These are phyloP conservation scores for Phytoseiulus persimilis DNA, from an alignment of 2,888 invertebrate genomes.

Conservation along the genomic window DNA sequence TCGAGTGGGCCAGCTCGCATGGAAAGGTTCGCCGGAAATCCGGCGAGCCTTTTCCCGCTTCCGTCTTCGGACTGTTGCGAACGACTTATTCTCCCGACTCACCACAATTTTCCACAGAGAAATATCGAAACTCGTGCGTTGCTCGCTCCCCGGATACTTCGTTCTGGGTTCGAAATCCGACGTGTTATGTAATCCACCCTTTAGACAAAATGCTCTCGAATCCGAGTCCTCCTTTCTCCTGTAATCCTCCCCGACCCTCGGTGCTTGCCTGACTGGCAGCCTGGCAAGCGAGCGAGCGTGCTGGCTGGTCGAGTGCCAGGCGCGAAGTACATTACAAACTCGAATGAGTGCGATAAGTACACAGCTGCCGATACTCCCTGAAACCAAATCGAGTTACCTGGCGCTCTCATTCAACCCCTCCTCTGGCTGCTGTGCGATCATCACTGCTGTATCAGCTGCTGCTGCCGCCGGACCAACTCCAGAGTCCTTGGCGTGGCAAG, in stretches of 20 bases:
- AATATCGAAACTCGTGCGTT: neutral
- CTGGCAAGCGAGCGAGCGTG: neutral
- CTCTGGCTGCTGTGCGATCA: neutral
- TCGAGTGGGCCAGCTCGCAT: neutral
- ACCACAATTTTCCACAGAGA: neutral
- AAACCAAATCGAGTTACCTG: neutral
- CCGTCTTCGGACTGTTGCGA: neutral
- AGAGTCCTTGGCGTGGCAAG: neutral
- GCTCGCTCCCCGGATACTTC: neutral
- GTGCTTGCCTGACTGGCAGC: neutral
- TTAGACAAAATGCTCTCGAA: neutral
- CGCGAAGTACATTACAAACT: neutral
- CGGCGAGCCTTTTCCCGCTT: neutral
- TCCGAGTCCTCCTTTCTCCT: neutral
- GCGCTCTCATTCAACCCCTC: neutral
- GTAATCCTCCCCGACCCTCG: neutral
- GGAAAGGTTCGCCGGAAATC: neutral
- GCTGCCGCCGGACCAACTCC: neutral
- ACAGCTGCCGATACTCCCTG: neutral
- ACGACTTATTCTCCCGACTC: neutral
- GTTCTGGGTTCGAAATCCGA: neutral
- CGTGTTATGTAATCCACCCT: neutral
- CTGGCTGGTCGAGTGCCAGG: neutral
- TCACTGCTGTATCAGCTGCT: neutral
- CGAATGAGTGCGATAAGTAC: slow-evolving; percentile 5